Evolutionary conservation across 2,888 invertebrate genomes (phyloP), one percentile per base, ranked within the genome.

Genomic region (Caenorhabditis virilis): DNA sequence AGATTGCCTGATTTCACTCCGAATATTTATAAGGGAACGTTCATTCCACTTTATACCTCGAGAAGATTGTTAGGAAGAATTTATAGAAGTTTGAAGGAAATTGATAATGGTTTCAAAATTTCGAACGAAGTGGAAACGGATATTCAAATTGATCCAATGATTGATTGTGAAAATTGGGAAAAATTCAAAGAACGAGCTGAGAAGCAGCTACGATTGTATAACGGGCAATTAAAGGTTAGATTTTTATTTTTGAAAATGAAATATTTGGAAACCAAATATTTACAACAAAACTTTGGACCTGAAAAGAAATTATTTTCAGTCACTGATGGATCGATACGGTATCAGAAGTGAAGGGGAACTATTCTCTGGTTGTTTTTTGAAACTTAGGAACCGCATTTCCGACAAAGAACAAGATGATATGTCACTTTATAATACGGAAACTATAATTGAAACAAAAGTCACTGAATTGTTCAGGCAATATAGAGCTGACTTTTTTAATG

Each of bases 401-500:
- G 81, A 83, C 38, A 66, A 59, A 48, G 82, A 79, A 45, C 67
- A 71, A 26, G 82, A 82, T 50, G 75, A 80, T 53, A 79, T 82
- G 77, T 70, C 72, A 20, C 72, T 74, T 57, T 80, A 59, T 69
- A 78, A 74, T 55, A 76, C 77, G 4, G 74, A 76, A 38, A 66
- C 74, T 45, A 68, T 80, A 27, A 78, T 82, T 30, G 79, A 82
- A 33, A 67, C 76, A 20, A 72, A 70, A 20, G 46, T 78, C 18
- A 52, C 59, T 1, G 41, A 39, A 5, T 20, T 65, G 18, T 53
- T 53, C 26, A 30, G 47, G 15, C 9, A 30, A 4, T 68, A 53
- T 42, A 23, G 71, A 23, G 51, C 55, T 42, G 23, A 53, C 5
- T 71, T 71, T 39, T 71, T 71, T 26, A 54, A 52, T 33, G 60